Base-by-base conservation (phyloP, 2,113 vertebrate species). In the Australoheros scitulus region DNA sequence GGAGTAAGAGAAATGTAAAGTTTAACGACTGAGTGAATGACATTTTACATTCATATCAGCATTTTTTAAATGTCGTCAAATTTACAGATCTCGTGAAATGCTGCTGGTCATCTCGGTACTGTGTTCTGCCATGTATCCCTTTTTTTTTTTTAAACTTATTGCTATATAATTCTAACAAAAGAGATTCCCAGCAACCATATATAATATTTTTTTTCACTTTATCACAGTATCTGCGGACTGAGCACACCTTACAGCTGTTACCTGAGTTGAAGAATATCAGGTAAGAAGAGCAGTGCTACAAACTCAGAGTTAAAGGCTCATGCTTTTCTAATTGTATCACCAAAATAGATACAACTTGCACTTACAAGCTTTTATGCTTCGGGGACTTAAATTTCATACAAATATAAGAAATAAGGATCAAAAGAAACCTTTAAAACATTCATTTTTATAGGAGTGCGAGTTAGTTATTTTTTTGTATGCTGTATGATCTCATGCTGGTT, bases 201-300 rank as follows among this genome's bases (percentile, higher is more conserved):
- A 9, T 59, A 0, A 55, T 18, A 6, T 47, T 77, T 77, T 2
- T 14, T 82, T 60, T 60, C 24, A 76, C 76, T n/a, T 32, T 55
- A 70, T 89, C 65, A 59, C 88, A 89, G 85, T 81, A 9, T 80
- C 81, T 81, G 41, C 56, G 43, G 87, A 83, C 64, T 80, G 79
- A 87, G 24, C 57, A 32, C 80, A 63, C 59, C 63, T 76, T 47
- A 80, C 84, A 86, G 61, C 87, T 79, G 64, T 80, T 82, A 78
- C 82, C 70, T 76, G 64, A 86, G 32, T 82, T 60, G 68, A 86
- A 88, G 81, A 86, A 84, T 7, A 79, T 20, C 86, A 93, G 91
- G 91, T 93, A 91, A 91, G 92, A 87, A 18, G 26, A 85, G 52
- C 38, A 64, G 80, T 81, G 24, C 52, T 29, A 43, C 29, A 8